phyloP scores from a whole-genome alignment of 2,888 invertebrate genomes.

The Meta bourneti region DNA sequence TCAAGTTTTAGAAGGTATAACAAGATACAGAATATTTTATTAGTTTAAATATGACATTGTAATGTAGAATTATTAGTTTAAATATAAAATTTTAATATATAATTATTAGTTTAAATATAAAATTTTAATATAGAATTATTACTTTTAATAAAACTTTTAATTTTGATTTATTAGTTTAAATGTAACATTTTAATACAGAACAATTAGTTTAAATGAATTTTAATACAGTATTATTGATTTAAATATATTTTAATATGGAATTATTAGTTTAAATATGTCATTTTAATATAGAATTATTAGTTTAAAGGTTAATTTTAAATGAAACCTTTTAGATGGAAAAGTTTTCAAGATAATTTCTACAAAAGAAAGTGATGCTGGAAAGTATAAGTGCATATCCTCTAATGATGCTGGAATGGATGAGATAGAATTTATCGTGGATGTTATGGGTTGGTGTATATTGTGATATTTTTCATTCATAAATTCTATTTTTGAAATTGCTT shows the following conservation, averaged over 20 bases:
- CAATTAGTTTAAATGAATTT: too few species aligned
- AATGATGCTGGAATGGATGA: constrained; percentile 84
- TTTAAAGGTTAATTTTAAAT: not conserved
- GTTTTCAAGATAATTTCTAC: constrained; percentile 55
- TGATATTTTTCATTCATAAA: not conserved
- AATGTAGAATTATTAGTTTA: too few species aligned
- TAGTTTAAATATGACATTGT: too few species aligned
- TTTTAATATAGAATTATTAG: not conserved
- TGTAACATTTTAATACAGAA: too few species aligned
- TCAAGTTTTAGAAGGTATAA: constrained; percentile 66
- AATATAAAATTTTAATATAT: too few species aligned
- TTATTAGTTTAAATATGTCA: not conserved
- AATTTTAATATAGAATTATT: too few species aligned
- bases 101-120: not conserved
- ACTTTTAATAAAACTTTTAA: too few species aligned
- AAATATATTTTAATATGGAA: not conserved
- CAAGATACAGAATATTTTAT: not conserved
- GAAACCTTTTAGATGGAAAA: constrained; percentile 52
- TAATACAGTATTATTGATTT: not conserved
- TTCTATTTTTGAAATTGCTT: not conserved
- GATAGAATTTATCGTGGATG: constrained; percentile 58
- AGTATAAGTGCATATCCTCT: constrained; percentile 84
- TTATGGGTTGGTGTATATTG: constrained; percentile 55
- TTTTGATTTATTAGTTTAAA: too few species aligned
- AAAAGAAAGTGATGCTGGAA: constrained; percentile 81